A percentile compares a stretch with the other conserved stretches of the same genome.
Evolutionary conservation across 2,888 invertebrate genomes (phyloP).

Genomic region (Phania funesta): DNA sequence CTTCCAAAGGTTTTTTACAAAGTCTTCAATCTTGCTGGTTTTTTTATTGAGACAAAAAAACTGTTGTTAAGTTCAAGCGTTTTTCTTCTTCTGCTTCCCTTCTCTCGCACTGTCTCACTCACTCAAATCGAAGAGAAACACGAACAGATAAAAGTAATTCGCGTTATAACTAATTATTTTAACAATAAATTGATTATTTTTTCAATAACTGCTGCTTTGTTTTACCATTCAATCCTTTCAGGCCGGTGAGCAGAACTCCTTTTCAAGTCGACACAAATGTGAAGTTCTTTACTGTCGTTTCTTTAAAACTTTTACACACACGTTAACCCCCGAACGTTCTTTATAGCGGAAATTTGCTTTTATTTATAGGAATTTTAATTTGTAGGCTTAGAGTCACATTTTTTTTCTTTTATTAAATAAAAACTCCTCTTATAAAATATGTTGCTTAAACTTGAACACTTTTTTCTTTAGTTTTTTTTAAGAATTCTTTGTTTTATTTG

Average conservation of each 20-base stretch:
- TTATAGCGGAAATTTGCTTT: conserved; percentile 2
- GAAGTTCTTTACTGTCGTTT: not conserved
- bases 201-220: not conserved
- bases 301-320: not conserved
- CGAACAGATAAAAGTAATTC: not conserved
- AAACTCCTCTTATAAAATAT: too few species aligned
- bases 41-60: conserved; percentile 68
- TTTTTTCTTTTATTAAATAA: not conserved
- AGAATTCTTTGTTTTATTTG: conserved; percentile 12
- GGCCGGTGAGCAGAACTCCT: not conserved
- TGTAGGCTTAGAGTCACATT: conserved; percentile 41
- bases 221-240: not conserved
- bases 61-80: conserved; percentile 12
- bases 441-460: not conserved
- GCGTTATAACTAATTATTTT: not conserved
- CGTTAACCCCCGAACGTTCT: conserved; percentile 25
- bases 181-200: not conserved
- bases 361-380: not conserved
- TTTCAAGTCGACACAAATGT: not conserved
- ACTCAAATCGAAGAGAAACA: conserved; percentile 5
- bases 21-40: conserved; percentile 81
- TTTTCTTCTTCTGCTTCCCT: not conserved
- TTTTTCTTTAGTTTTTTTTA: not conserved
- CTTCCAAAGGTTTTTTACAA: conserved; percentile 81
- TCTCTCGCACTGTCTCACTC: not conserved